These are phyloP conservation scores for Euwallacea similis DNA, from an alignment of 1,140 invertebrate species.

Conservation along the genomic window DNA sequence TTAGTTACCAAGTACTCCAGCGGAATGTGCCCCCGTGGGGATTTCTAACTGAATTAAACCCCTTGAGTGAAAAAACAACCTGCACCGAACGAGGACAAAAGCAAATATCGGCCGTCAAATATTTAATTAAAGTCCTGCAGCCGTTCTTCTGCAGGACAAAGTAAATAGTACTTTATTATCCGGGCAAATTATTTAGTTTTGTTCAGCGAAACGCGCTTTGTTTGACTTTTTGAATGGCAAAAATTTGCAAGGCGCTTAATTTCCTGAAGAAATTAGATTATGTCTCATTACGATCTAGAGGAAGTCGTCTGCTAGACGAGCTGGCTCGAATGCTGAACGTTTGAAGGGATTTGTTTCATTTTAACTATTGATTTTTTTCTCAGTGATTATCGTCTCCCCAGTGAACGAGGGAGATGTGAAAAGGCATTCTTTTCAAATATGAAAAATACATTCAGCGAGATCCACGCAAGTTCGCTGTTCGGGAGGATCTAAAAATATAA, in stretches of 20 bases:
- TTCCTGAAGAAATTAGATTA: slow-evolving; percentile 34
- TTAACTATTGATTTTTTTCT: too few species aligned
- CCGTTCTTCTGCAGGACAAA: slow-evolving; percentile 27
- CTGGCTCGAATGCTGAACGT: slow-evolving; percentile 14
- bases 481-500: too few species aligned
- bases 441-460: too few species aligned
- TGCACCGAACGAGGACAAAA: slow-evolving; percentile 11
- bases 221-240: slow-evolving; percentile 27
- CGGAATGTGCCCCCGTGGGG: not conserved
- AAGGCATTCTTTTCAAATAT: too few species aligned
- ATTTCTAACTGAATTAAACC: slow-evolving; percentile 14
- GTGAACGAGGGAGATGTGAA: too few species aligned
- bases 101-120: slow-evolving; percentile 34
- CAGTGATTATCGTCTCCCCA: too few species aligned
- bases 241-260: slow-evolving; percentile 33
- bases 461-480: too few species aligned
- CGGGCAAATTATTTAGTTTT: slow-evolving; percentile 38
- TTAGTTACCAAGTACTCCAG: not conserved
- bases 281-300: slow-evolving; percentile 34
- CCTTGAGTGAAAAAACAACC: slow-evolving; percentile 10
- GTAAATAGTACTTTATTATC: slow-evolving; percentile 37
- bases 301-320: slow-evolving; percentile 14
- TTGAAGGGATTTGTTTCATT: not conserved
- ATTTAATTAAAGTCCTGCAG: slow-evolving; percentile 32
- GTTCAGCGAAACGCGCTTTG: slow-evolving; percentile 22